phyloP scores from a whole-genome alignment of 2,888 invertebrate species.

The Lasioglossum lativentre region DNA sequence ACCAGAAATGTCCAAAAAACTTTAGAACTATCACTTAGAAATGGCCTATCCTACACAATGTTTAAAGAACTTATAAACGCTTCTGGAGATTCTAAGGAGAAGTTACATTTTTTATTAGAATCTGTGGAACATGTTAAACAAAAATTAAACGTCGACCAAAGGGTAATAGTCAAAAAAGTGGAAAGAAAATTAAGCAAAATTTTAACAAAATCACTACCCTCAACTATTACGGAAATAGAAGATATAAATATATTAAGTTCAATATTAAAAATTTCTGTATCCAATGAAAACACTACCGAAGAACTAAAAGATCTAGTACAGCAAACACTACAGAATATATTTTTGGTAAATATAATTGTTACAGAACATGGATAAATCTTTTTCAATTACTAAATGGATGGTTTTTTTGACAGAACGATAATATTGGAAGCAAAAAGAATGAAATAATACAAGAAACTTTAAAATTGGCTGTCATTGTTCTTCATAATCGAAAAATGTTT shows the following conservation, averaged over 20 bases:
- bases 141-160: conserved; percentile 71
- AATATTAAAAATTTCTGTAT: conserved; percentile 70
- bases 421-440: conserved; percentile 31
- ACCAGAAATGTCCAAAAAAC: conserved; percentile 65
- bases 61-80: conserved; percentile 64
- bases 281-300: conserved; percentile 64
- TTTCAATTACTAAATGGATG: conserved; percentile 13
- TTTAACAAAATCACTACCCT: conserved; percentile 64
- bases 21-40: conserved; percentile 72
- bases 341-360: conserved; percentile 63
- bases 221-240: conserved; percentile 58
- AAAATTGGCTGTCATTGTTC: conserved; percentile 67
- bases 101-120: conserved; percentile 68
- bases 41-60: conserved; percentile 58
- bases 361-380: background rate
- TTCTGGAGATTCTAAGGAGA: conserved; percentile 23
- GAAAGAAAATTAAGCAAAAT: conserved; percentile 71
- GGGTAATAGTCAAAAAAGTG: conserved; percentile 69
- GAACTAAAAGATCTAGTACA: conserved; percentile 65
- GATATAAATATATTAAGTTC: conserved; percentile 74
- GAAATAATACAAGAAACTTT: conserved; percentile 68
- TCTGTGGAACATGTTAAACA: conserved; percentile 73
- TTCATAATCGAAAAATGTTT: conserved; percentile 71
- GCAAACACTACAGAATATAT: conserved; percentile 65
- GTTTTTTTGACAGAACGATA: conserved; percentile 54